Evolutionary conservation across 2,113 vertebrate genomes (phyloP), one percentile per base, ranked within the genome.

Genomic region (Xenopus tropicalis): DNA sequence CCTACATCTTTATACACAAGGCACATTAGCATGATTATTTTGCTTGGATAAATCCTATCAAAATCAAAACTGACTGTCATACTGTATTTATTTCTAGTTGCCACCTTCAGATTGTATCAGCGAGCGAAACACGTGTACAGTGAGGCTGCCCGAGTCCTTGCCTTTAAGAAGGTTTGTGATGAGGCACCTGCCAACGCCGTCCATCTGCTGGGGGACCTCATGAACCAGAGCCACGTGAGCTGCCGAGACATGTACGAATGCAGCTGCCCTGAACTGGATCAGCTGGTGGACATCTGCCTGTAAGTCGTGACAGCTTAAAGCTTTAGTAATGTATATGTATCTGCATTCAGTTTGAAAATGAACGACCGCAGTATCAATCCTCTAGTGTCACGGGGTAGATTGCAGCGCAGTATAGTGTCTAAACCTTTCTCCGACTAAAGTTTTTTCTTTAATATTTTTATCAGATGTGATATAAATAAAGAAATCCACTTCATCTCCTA

Each of bases 211-310:
- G 97, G 97, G 52, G 91, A 94, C 44, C 82, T 99, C 69, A 98
- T 99, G 96, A 95, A 93, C 85, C 91, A 92, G 86, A 99, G 97
- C 86, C 92, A 98, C 20, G 77, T 81, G 58, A 98, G 97, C 91
- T 99, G 97, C 89, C 90, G 87, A 81, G 94, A 98, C 82, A 82
- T 98, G 83, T 98, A 94, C 0, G 94, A 98, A 72, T 98, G 96
- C 88, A 99, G 97, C 93, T 98, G 97, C 82, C 84, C 90, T 1
- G 94, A 98, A 71, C 89, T 98, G 85, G 94, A 99, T 86, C 91
- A 90, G 71, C 91, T 98, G 87, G 96, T 97, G 79, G 87, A 95
- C 84, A 91, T 92, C 86, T 98, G 96, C 80, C 89, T 92, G 97
- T 99, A 89, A 97, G 95, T 92, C 73, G 44, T 69, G 24, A 51